Evolutionary conservation across 2,888 invertebrate genomes (phyloP).

Genomic region (Caenorhabditis drosophilae): DNA sequence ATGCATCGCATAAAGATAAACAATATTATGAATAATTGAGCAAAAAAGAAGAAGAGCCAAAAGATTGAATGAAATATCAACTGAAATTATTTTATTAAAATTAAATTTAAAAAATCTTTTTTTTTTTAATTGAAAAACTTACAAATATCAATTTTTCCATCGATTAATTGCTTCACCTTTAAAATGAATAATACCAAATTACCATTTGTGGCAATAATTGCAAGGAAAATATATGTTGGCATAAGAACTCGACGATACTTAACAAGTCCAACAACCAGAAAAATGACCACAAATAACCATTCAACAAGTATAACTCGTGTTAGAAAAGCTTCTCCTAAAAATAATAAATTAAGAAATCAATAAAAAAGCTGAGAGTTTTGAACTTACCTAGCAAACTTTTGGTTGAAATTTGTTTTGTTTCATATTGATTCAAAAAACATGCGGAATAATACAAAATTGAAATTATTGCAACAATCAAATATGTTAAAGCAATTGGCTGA

Average conservation of each 20-base stretch:
- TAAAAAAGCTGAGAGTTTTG: no score
- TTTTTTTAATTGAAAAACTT: neutral
- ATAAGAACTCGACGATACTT: constrained; percentile 25
- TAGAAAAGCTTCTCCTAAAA: constrained; percentile 7
- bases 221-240: constrained; percentile 32
- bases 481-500: neutral
- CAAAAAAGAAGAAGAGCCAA: constrained; percentile 19
- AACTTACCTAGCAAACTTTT: neutral
- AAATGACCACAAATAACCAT: constrained; percentile 15
- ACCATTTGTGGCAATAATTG: constrained; percentile 36
- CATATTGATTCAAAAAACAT: neutral
- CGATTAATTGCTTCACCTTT: constrained; percentile 18
- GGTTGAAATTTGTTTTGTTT: no score
- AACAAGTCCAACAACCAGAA: constrained; percentile 12
- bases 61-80: constrained; percentile 21
- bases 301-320: constrained; percentile 26
- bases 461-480: neutral
- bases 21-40: constrained; percentile 21
- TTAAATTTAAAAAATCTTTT: neutral
- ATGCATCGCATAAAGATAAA: constrained; percentile 29
- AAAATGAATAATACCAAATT: constrained; percentile 26
- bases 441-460: neutral
- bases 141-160: constrained; percentile 13
- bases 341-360: neutral
- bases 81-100: constrained; percentile 11